Evolutionary conservation across 2,888 invertebrate species (phyloP), one percentile per base, ranked within the genome.

Genomic region (Cephus pulcher): DNA sequence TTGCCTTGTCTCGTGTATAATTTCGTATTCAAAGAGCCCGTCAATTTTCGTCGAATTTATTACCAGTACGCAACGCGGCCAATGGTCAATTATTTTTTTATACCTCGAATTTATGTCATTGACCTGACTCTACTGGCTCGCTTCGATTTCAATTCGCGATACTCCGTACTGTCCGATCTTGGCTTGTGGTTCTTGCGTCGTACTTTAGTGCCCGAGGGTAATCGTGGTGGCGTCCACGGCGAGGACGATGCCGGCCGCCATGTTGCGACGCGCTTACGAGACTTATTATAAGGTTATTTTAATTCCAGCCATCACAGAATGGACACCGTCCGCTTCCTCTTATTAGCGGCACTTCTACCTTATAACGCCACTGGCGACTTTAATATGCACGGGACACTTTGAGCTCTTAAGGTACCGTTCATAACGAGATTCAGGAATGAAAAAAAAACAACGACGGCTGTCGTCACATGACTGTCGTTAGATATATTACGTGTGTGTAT

Each of bases 201-300:
- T 56, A 23, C 23, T 56, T 9, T 56, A 23, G 23, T 56, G 56
- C 23, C 56, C 23, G 23, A 56, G 56, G 23, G 56, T 56, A 56
- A 56, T 23, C 56, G 23, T 23, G 23, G 23, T 23, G 56, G 56
- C 23, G 56, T 56, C 23, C 56, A 56, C 56, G 23, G 23, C 56
- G 56, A 56, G 9, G 23, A 56, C 56, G 56, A 56, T 23, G 56
- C 56, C 23, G 23, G 56, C 56, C 56, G 56, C 56, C 56, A 56
- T 56, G 23, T 56, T 56, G 56, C 23, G 23, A 56, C 23, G 56
- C 56, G 56, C 56, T 56, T 56, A 56, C 56, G 56, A 56, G 81
- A 82, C 81, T 82, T 82, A 85, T 84, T 85, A 83, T 83, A 85
- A 83, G 84, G 82, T 84, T 82, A 84, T 82, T 84, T 83, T 83